A percentile compares a stretch with the other conserved stretches of the same genome.
Conservation (phyloP, 2,888 invertebrate species). For the Epicampocera succincta region DNA sequence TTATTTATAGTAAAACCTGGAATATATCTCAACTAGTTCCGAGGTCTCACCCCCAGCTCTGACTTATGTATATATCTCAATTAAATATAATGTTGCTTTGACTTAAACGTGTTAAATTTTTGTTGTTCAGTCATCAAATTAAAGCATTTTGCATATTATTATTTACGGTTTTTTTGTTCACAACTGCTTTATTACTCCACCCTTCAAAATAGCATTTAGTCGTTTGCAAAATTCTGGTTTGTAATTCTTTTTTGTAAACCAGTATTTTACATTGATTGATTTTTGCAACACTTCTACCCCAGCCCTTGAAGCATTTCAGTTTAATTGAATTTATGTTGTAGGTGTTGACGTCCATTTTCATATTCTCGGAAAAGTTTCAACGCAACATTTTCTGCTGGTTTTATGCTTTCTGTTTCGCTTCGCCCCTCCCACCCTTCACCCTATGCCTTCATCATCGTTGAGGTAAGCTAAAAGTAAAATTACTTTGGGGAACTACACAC, state of each 20-base stretch:
- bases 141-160: too few relatives aligned
- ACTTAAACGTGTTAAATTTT: too few relatives aligned
- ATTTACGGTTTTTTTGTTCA: neutral
- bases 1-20: too few relatives aligned
- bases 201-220: conserved; percentile 1
- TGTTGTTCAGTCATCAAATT: too few relatives aligned
- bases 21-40: too few relatives aligned
- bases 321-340: conserved; percentile 56
- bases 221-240: neutral
- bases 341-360: conserved; percentile 56
- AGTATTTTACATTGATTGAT: conserved; percentile 29
- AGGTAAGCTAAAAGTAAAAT: conserved; percentile 29
- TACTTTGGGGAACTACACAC: conserved; percentile 11
- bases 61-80: too few relatives aligned
- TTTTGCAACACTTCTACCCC: conserved; percentile 22
- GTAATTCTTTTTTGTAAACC: conserved; percentile 7
- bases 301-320: conserved; percentile 41
- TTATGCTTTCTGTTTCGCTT: neutral
- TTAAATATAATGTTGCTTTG: too few relatives aligned
- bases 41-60: too few relatives aligned
- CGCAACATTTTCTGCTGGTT: neutral
- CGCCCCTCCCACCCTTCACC: neutral
- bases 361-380: conserved; percentile 29
- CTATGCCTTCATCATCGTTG: neutral
- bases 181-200: neutral